Conservation (phyloP, 2,113 vertebrate species). For the Microtus montanus region DNA sequence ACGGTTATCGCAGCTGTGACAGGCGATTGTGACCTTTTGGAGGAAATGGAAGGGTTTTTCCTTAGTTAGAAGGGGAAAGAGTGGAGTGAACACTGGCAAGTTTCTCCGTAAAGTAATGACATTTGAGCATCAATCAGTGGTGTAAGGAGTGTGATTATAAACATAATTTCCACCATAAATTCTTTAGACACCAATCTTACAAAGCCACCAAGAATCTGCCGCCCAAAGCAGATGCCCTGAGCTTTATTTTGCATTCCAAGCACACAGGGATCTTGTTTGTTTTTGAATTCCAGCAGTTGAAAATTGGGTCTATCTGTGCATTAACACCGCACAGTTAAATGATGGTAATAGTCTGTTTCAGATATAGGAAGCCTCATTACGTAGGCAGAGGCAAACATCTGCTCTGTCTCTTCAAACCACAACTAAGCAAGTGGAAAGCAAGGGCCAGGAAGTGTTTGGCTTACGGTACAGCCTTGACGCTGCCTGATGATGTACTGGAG, state of each 20-base stretch:
- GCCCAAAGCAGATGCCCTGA: neutral
- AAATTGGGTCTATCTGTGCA: neutral
- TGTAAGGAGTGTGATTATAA: neutral
- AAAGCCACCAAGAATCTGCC: neutral
- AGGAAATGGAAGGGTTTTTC: neutral
- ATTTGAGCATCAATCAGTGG: neutral
- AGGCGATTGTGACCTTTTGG: neutral
- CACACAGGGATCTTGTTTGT: neutral
- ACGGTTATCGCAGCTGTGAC: neutral
- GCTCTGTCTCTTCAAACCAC: neutral
- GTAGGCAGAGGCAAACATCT: neutral
- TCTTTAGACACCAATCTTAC: neutral
- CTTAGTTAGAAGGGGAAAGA: neutral
- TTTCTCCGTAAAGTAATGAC: neutral
- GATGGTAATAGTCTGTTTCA: neutral
- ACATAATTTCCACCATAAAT: neutral
- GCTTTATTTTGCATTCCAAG: neutral
- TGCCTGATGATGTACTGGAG: neutral
- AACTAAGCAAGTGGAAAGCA: slow-evolving; percentile 31
- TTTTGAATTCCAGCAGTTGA: neutral
- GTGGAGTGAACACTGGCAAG: neutral
- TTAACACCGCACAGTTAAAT: slow-evolving; percentile 12
- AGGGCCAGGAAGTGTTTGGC: neutral
- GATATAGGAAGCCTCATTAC: neutral
- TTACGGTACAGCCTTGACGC: neutral